Evolutionary conservation across 2,113 vertebrate species (phyloP), one percentile per base, ranked within the genome.

Genomic region (Pseudopipra pipra): DNA sequence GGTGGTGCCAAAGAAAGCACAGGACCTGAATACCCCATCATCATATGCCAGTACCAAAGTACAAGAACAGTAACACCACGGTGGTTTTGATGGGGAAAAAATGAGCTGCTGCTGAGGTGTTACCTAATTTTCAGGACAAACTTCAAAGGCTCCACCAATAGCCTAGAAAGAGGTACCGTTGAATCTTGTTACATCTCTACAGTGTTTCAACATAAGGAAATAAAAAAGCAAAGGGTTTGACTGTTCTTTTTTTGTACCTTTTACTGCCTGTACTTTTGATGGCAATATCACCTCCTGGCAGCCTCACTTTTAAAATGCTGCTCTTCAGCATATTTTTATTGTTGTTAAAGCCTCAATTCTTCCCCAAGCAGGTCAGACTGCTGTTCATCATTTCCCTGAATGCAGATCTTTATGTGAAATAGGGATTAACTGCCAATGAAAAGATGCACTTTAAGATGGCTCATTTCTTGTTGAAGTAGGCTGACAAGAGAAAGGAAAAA

Each of bases 391-490:
- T 43, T 59, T 85, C 56, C 54, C 74, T 44, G 78, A 89, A 70
- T 15, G 44, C 31, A 63, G 63, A 80, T 33, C 39, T 51, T 77
- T 59, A n/a, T 37, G 17, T 67, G 59, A 88, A 80, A 39, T 7
- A 71, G 43, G 55, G 52, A 90, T 86, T 94, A 94, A 92, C 49
- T 73, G 59, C 44, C 63, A 94, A 23, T 33, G 63, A 83, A 85
- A 91, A 66, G 58, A 43, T 1, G 4, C 47, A 41, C 63, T 86
- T 65, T 28, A 65, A 59, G 59, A 66, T 37, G 44, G 49, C 35
- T 88, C 58, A 63, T 80, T 88, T 89, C 37, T 54, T 3, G 18
- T 0, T 80, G 74, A 74, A 89, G 43, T 8, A 27, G 27, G 23
- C 67, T 88, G 75, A 86, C 43, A 87, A 68, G 20, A 76, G 44